phyloP scores from a whole-genome alignment of 2,797 vertebrate species.

The Sebastes oblongus region DNA sequence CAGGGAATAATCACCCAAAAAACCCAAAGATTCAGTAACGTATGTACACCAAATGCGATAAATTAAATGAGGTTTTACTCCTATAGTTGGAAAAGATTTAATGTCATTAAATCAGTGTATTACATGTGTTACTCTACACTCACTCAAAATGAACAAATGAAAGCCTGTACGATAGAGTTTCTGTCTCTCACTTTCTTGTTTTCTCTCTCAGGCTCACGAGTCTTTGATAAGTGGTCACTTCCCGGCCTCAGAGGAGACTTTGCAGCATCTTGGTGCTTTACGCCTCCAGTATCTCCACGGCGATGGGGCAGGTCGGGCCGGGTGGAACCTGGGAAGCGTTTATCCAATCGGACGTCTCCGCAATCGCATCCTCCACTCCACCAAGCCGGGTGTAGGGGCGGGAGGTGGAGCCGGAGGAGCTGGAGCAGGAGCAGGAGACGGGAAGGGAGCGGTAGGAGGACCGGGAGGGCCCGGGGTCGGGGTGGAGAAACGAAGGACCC shows the following conservation, averaged over 20 bases:
- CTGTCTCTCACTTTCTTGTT: neutral
- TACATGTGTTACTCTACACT: neutral
- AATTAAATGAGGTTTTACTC: neutral
- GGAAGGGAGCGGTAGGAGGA: conserved; percentile 61
- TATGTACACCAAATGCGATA: neutral
- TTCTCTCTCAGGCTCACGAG: conserved; percentile 87
- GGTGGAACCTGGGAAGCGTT: conserved; percentile 88
- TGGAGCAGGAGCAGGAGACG: conserved; percentile 62
- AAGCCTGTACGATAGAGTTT: neutral
- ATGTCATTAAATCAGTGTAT: neutral
- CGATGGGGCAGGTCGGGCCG: conserved; percentile 85
- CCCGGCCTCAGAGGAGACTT: conserved; percentile 90
- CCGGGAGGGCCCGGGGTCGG: conserved; percentile 52
- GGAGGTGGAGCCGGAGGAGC: conserved; percentile 65
- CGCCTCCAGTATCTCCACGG: conserved; percentile 92
- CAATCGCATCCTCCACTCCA: conserved; percentile 90
- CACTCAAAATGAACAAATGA: neutral
- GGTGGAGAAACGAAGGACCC: conserved; percentile 87
- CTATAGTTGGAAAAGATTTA: neutral
- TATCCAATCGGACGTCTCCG: conserved; percentile 91
- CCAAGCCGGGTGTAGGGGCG: conserved; percentile 82
- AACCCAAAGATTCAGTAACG: neutral
- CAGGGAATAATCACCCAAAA: neutral
- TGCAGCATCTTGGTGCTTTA: conserved; percentile 90
- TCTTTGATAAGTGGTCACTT: conserved; percentile 93